These are phyloP conservation scores for Hemaris fuciformis DNA, from an alignment of 2,888 invertebrate species.

Conservation along the genomic window DNA sequence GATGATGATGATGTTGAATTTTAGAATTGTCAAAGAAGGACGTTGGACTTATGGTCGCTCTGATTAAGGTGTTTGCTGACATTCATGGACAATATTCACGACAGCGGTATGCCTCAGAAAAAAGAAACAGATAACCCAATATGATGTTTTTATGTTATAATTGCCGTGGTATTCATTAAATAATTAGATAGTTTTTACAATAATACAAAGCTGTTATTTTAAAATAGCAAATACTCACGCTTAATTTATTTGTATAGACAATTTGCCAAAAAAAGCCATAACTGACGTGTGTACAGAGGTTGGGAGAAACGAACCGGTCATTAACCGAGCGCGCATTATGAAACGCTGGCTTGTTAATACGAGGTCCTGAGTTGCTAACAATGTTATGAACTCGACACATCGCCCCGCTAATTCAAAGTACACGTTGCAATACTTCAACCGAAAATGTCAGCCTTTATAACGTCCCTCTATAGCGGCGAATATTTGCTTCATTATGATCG, in stretches of 20 bases:
- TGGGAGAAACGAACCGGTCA: neutral
- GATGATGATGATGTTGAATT: too few relatives aligned
- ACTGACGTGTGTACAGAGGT: neutral
- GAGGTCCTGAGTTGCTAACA: constrained; percentile 2
- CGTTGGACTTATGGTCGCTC: too few relatives aligned
- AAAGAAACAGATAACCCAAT: too few relatives aligned
- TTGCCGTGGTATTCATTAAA: too few relatives aligned
- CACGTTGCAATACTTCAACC: constrained; percentile 23
- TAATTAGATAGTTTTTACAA: too few relatives aligned
- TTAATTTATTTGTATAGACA: neutral
- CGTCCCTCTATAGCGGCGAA: constrained; percentile 9
- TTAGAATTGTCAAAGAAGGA: too few relatives aligned
- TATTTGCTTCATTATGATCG: constrained; percentile 6
- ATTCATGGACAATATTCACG: too few relatives aligned
- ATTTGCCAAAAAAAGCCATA: neutral
- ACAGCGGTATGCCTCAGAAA: too few relatives aligned
- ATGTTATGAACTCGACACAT: constrained; percentile 24
- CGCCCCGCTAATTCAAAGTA: constrained; percentile 25
- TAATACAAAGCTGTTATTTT: too few relatives aligned
- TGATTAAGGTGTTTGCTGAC: too few relatives aligned
- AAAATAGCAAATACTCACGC: neutral
- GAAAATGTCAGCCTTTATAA: neutral
- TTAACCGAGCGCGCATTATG: neutral
- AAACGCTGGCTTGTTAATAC: neutral
- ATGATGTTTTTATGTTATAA: too few relatives aligned